Base-by-base conservation (phyloP, 2,888 invertebrate species). In the Sesia apiformis region DNA sequence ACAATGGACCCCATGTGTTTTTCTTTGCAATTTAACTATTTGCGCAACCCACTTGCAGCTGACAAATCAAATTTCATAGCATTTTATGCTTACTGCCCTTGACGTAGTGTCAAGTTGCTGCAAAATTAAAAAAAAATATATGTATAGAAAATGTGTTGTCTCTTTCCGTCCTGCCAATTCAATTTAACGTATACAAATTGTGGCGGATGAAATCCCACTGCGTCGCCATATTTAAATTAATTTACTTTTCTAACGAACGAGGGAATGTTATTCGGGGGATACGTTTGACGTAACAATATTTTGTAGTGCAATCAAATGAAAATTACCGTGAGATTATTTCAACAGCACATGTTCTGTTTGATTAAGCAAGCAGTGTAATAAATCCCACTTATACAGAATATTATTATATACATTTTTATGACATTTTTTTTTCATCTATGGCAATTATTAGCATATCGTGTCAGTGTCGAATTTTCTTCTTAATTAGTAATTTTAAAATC, bases 1-100 rank as follows among this genome's bases (percentile, higher is more conserved):
- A 65, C 59, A 61, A 63, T 69, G 70, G 67, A 73, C 83, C 86
- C 87, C 83, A 84, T 86, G 83, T 86, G 84, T 87, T 87, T 84
- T 86, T 86, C 84, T 86, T 82, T 72, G 76, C 83, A 85, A 84
- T 84, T 8, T 77, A 86, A 75, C 69, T 68, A 67, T 72, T 80
- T 72, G 65, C 62, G 63, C 67, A 73, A 76, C 67, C 68, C 70
- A 71, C 70, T 67, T 57, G 51, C 55, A 58, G 52, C 40, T 54
- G 56, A 58, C 62, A 59, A 63, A 61, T 61, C 58, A 51, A 57
- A 55, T 58, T 55, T 51, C 57, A 63, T 52, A 56, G 58, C 40
- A 71, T 62, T 66, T 57, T 62, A 55, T 59, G 61, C 63, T 62
- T 61, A 69, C 57, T 59, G 40, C 57, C 58, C 51, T 63, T 58